Conservation (phyloP, 64 coral and sea anemone genomes). For the Exaiptasia diaphana region DNA sequence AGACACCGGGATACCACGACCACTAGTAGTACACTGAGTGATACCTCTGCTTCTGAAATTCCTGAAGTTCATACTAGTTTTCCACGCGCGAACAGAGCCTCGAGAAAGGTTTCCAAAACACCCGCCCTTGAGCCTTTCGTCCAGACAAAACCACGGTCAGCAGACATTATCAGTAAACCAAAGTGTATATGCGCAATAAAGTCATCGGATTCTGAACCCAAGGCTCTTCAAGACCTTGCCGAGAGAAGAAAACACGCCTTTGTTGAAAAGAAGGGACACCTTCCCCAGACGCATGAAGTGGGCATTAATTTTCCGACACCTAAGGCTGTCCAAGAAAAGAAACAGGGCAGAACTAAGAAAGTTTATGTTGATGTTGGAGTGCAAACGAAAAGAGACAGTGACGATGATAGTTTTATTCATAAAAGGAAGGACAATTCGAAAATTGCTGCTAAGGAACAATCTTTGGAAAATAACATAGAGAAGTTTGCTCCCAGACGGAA, state of each 20-base stretch:
- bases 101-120: not conserved
- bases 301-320: slow-evolving; percentile 55
- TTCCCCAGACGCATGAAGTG: slow-evolving; percentile 12
- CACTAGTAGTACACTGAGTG: not conserved
- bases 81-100: not conserved
- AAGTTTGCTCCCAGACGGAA: not conserved
- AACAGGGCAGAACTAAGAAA: not conserved
- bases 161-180: not conserved
- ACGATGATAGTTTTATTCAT: not conserved
- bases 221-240: not conserved
- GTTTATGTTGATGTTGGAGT: not conserved
- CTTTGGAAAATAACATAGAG: not conserved
- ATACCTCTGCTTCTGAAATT: not conserved
- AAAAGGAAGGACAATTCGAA: too few species aligned
- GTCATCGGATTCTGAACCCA: not conserved
- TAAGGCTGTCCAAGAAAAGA: not conserved
- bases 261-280: not conserved
- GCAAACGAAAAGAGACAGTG: not conserved
- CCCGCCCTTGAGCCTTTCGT: not conserved
- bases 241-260: not conserved
- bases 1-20: not conserved
- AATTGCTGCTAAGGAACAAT: too few species aligned
- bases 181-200: slow-evolving; percentile 19
- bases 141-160: not conserved
- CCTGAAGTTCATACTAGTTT: not conserved